A percentile compares a stretch with the other conserved stretches of the same genome.
These are phyloP conservation scores for Gerris lacustris DNA, from an alignment of 2,888 invertebrate genomes.

Conservation along the genomic window DNA sequence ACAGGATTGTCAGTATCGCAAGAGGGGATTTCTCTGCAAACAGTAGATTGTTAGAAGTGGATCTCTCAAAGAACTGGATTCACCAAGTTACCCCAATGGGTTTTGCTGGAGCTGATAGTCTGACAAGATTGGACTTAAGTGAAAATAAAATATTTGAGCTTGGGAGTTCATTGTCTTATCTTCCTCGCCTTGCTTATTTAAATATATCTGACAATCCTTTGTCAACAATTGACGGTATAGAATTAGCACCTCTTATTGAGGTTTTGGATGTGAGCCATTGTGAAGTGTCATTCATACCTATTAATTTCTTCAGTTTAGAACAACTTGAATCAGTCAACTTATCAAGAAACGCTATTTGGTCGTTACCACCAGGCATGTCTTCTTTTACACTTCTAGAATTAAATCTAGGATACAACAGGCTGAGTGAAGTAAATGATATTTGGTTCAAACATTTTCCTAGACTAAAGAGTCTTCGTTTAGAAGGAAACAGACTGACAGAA, in stretches of 20 bases:
- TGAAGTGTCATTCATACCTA: neutral
- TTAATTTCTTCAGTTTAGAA: neutral
- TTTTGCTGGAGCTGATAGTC: neutral
- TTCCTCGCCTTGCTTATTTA: neutral
- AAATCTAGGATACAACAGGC: neutral
- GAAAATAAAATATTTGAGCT: neutral
- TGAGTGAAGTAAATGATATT: neutral
- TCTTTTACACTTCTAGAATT: neutral
- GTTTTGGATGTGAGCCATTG: neutral
- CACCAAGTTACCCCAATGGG: neutral
- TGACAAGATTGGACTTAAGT: neutral
- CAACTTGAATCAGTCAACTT: neutral
- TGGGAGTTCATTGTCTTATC: neutral
- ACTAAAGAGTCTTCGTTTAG: neutral
- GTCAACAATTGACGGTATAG: neutral
- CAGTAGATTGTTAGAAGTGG: neutral
- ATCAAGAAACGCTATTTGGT: neutral
- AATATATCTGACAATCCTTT: constrained; percentile 6
- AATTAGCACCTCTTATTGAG: neutral
- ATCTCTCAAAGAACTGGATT: neutral
- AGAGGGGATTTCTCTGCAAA: neutral
- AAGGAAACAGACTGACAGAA: neutral
- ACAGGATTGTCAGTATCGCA: neutral
- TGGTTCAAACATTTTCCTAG: constrained; percentile 5
- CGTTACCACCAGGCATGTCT: neutral